Percentiles rank a stretch among this genome's conserved stretches.
Evolutionary conservation across 1,140 invertebrate species (phyloP).

Genomic region (Drosophila kanapiae): DNA sequence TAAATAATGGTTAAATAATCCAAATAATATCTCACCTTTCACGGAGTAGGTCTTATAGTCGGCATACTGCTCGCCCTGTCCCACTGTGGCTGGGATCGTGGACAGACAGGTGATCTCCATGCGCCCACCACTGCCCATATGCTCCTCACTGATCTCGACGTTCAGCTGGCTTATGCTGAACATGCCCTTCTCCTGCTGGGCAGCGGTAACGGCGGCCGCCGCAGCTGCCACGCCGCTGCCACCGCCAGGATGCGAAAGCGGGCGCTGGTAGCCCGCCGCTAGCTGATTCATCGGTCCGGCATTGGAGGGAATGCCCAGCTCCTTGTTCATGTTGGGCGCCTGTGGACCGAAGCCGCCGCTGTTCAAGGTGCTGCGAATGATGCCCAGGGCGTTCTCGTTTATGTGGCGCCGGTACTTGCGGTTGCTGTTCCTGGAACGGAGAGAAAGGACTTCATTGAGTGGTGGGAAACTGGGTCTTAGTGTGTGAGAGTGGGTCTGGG

Average conservation of each 20-base stretch:
- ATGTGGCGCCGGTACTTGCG: constrained; percentile 82
- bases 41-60: constrained; percentile 89
- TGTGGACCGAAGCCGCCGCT: constrained; percentile 82
- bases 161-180: constrained; percentile 84
- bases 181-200: constrained; percentile 82
- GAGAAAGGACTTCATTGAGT: constrained; percentile 22
- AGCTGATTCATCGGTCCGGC: constrained; percentile 80
- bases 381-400: constrained; percentile 80
- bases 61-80: constrained; percentile 88
- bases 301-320: constrained; percentile 79
- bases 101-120: constrained; percentile 90
- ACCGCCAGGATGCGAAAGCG: constrained; percentile 79
- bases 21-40: constrained; percentile 85
- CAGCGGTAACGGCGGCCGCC: constrained; percentile 77
- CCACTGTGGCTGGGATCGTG: constrained; percentile 90
- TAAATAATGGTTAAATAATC: no score
- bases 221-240: constrained; percentile 79
- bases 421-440: constrained; percentile 66
- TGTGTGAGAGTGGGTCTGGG: background rate
- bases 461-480: constrained; percentile 7
- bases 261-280: constrained; percentile 81
- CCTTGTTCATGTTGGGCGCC: constrained; percentile 79
- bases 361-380: constrained; percentile 75
- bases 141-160: constrained; percentile 88
- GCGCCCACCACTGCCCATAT: constrained; percentile 88